Evolutionary conservation across 1,140 invertebrate genomes (phyloP).

Genomic region (Halictus rubicundus): DNA sequence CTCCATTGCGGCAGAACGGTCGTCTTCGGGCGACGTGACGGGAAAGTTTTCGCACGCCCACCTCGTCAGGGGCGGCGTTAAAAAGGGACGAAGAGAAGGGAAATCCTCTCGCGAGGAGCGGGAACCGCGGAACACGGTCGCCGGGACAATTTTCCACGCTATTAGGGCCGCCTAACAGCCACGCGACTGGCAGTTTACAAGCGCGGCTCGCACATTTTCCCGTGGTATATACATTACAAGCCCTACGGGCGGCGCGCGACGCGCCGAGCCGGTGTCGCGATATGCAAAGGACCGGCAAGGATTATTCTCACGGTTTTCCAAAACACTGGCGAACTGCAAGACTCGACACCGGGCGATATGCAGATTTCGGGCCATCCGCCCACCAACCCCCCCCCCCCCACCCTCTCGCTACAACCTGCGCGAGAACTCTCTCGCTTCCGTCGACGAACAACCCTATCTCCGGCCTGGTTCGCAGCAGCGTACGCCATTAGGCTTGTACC

Average conservation of each 20-base stretch:
- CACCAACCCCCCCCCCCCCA: not conserved
- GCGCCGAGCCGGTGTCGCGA: slow-evolving; percentile 20
- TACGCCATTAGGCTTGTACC: slow-evolving; percentile 50
- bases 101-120: not conserved
- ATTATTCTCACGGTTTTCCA: slow-evolving; percentile 44
- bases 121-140: not conserved
- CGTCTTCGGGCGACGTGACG: too few relatives aligned
- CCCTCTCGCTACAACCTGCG: too few relatives aligned
- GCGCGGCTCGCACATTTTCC: slow-evolving; percentile 23
- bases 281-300: slow-evolving; percentile 51
- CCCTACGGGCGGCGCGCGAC: not conserved
- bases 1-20: too few relatives aligned
- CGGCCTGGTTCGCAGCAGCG: slow-evolving; percentile 10
- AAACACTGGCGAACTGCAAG: slow-evolving; percentile 39
- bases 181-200: slow-evolving; percentile 36
- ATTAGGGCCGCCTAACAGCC: slow-evolving; percentile 35
- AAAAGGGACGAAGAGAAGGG: not conserved
- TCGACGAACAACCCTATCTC: slow-evolving; percentile 20
- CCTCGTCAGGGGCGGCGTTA: not conserved
- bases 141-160: slow-evolving; percentile 40
- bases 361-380: slow-evolving; percentile 3
- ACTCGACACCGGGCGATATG: slow-evolving; percentile 24
- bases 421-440: slow-evolving; percentile 2
- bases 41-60: too few relatives aligned
- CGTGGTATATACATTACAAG: not conserved